A percentile compares a stretch with the other conserved stretches of the same genome.
Conservation (phyloP, 2,888 invertebrate genomes). For the Coecobrya sp. region DNA sequence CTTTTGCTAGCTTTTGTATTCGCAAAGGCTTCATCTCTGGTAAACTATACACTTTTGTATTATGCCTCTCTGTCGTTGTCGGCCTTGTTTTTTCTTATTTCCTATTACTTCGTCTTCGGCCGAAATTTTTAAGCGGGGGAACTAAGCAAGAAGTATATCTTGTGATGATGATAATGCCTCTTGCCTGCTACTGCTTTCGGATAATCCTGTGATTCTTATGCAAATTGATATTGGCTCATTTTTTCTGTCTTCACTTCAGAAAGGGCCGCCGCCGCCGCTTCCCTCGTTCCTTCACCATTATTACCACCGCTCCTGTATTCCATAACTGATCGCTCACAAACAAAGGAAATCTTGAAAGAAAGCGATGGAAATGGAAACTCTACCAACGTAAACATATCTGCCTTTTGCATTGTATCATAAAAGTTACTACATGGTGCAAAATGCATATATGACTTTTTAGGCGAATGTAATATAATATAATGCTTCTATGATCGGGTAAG, state of each 20-base stretch:
- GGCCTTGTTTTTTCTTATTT: not conserved
- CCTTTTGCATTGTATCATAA: slow-evolving; percentile 14
- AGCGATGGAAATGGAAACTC: slow-evolving; percentile 19
- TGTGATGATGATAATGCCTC: slow-evolving; percentile 31
- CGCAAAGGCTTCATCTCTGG: too few species aligned
- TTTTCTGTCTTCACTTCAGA: slow-evolving; percentile 56
- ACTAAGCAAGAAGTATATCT: not conserved
- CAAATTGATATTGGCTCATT: slow-evolving; percentile 79
- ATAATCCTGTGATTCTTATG: slow-evolving; percentile 80
- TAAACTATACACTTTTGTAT: not conserved
- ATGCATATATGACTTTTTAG: slow-evolving; percentile 18
- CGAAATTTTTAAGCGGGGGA: slow-evolving; percentile 1
- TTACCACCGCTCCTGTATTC: not conserved
- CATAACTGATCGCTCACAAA: slow-evolving; percentile 31
- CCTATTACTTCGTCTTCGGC: not conserved
- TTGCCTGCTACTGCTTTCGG: slow-evolving; percentile 60
- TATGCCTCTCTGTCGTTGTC: not conserved
- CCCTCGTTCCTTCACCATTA: not conserved
- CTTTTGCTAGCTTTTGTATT: not conserved
- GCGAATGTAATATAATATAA: not conserved
- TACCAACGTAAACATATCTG: slow-evolving; percentile 16
- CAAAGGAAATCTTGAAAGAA: slow-evolving; percentile 12
- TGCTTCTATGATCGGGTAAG: not conserved
- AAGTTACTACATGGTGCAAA: slow-evolving; percentile 23
- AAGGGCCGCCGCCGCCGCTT: too few species aligned